Conservation (phyloP, 2,797 vertebrate genomes). For the Pachyuromys duprasi region DNA sequence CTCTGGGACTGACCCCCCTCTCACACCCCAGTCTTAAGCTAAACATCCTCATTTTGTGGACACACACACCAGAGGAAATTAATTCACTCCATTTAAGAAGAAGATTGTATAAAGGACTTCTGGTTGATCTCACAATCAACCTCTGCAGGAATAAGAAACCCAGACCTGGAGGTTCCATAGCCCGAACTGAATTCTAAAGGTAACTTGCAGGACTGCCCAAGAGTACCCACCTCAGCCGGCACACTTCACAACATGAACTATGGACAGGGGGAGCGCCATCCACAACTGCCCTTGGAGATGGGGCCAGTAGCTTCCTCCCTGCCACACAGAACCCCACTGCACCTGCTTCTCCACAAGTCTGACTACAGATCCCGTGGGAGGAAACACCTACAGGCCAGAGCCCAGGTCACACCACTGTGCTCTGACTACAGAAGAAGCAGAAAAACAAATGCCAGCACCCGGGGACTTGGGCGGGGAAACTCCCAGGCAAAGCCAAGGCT, state of each 20-base stretch:
- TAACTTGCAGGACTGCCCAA: neutral
- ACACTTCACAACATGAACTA: neutral
- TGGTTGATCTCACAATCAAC: neutral
- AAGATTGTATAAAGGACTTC: neutral
- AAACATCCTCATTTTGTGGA: neutral
- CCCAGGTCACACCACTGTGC: neutral
- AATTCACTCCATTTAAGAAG: neutral
- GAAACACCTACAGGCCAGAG: too few relatives aligned
- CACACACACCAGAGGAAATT: neutral
- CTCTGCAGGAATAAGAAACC: neutral
- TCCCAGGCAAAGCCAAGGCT: neutral
- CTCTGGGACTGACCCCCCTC: neutral
- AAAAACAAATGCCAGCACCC: neutral
- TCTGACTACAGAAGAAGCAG: neutral
- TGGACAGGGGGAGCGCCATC: too few relatives aligned
- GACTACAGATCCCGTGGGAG: neutral
- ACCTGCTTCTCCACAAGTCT: neutral
- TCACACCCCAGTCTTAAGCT: neutral
- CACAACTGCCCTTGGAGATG: neutral
- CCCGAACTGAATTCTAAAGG: neutral
- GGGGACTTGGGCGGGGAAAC: neutral
- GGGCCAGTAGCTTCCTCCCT: neutral
- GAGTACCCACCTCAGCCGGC: neutral
- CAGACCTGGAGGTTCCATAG: neutral
- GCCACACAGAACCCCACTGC: neutral